Evolutionary conservation across 23 tunicate genomes (phyloP), one percentile per base, ranked within the genome.

Genomic region (Oikopleura albicans): DNA sequence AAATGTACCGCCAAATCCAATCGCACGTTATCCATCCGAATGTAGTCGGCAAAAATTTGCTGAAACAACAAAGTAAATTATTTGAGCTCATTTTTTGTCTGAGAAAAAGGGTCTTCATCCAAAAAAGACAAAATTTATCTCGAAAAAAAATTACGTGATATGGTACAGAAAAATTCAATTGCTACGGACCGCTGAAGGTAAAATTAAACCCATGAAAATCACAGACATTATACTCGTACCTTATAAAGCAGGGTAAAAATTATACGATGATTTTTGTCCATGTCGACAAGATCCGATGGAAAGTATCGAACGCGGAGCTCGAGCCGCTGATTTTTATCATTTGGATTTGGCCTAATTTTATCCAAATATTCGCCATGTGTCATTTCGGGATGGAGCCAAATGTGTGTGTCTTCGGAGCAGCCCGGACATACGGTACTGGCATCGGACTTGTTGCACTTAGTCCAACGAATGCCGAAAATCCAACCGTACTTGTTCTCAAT

Each of bases 391-490:
- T 71, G 79, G 33, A 71, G 27, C 79, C 79, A 71, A n/a, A n/a
- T n/a, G n/a, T n/a, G n/a, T n/a, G n/a, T n/a, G n/a, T n/a, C n/a
- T n/a, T n/a, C n/a, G n/a, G n/a, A n/a, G n/a, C n/a, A n/a, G n/a
- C n/a, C n/a, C n/a, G n/a, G n/a, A n/a, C n/a, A n/a, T n/a, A n/a
- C n/a, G n/a, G n/a, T n/a, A n/a, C n/a, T n/a, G 35, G 31, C 79
- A 12, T 71, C 35, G 37, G 37, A 37, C 35, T 29, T 29, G 22
- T 49, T 49, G 79, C 79, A 27, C 34, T 27, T 49, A 8, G 63
- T 71, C 79, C 79, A 71, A 16, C 79, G 35, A 37, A 71, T 71
- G 2, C 79, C 79, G 79, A 71, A 71, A 71, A 71, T 71, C 79
- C 79, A 71, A 4, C 79, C 79, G 2, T 12, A 71, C 31, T 16